Conservation (phyloP, 2,888 invertebrate genomes). For the Tiphia femorata region DNA sequence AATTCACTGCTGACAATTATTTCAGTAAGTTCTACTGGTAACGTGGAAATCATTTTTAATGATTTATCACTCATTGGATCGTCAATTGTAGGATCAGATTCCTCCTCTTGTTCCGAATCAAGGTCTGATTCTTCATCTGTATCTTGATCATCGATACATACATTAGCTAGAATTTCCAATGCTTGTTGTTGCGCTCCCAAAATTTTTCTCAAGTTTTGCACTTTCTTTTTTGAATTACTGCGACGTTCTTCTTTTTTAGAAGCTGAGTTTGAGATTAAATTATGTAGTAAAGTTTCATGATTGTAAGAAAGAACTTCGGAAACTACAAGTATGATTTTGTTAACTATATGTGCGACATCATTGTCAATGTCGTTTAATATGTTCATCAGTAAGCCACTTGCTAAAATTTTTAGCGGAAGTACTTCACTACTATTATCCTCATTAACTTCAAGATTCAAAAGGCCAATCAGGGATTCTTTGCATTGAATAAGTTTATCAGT, state of each 20-base stretch:
- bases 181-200: slow-evolving; percentile 79
- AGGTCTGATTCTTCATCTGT: slow-evolving; percentile 67
- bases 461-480: slow-evolving; percentile 59
- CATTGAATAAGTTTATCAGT: slow-evolving; percentile 72
- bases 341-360: slow-evolving; percentile 54
- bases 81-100: slow-evolving; percentile 56
- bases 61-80: slow-evolving; percentile 54
- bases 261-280: slow-evolving; percentile 71
- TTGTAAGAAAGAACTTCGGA: slow-evolving; percentile 72
- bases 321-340: slow-evolving; percentile 71
- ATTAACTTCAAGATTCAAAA: slow-evolving; percentile 61
- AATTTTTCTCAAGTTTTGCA: slow-evolving; percentile 71
- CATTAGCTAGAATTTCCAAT: slow-evolving; percentile 79
- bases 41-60: slow-evolving; percentile 68
- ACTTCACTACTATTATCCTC: slow-evolving; percentile 69
- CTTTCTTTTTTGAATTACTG: slow-evolving; percentile 69
- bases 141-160: slow-evolving; percentile 74
- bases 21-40: slow-evolving; percentile 74
- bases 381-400: slow-evolving; percentile 74
- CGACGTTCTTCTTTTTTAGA: slow-evolving; percentile 68
- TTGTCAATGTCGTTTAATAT: slow-evolving; percentile 31
- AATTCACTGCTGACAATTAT: slow-evolving; percentile 74
- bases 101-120: slow-evolving; percentile 68
- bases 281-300: slow-evolving; percentile 70
- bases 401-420: slow-evolving; percentile 72